Conservation (phyloP, 2,888 invertebrate species). For the Netelia fuscicornis region DNA sequence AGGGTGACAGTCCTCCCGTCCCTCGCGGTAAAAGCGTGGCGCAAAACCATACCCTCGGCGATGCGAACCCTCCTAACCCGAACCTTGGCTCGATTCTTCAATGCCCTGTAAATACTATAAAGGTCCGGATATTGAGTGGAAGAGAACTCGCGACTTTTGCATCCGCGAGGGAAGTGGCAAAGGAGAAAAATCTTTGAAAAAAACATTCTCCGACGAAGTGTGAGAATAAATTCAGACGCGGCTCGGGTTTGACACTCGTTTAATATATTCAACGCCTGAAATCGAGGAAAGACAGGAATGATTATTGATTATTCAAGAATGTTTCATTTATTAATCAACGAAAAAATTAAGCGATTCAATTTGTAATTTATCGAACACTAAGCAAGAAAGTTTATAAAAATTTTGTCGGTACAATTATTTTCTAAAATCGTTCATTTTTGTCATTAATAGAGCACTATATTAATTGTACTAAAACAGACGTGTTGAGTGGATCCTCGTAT, state of each 20-base stretch:
- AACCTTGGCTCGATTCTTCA: conserved; percentile 75
- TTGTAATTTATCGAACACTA: not conserved
- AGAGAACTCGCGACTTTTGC: conserved; percentile 71
- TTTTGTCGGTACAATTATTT: conserved; percentile 64
- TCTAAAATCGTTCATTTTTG: conserved; percentile 71
- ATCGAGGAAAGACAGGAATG: not conserved
- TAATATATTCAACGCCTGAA: conserved; percentile 3
- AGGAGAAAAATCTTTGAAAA: conserved; percentile 46
- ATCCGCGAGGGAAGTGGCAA: conserved; percentile 13
- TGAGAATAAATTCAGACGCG: conserved; percentile 53
- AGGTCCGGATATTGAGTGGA: conserved; percentile 80
- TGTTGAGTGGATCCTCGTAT: conserved; percentile 41
- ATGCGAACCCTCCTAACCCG: conserved; percentile 59
- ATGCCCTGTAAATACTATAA: conserved; percentile 81
- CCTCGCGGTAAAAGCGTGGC: conserved; percentile 50
- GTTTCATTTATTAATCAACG: no score
- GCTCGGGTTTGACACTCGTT: conserved; percentile 13
- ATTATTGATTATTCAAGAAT: not conserved
- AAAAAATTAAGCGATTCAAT: not conserved
- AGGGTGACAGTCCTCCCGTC: conserved; percentile 73
- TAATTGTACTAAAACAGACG: conserved; percentile 42
- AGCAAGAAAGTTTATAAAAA: not conserved
- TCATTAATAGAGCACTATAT: conserved; percentile 51
- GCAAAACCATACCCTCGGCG: conserved; percentile 50
- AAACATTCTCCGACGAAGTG: conserved; percentile 47